Evolutionary conservation across 2,888 invertebrate species (phyloP), one percentile per base, ranked within the genome.

Genomic region (Sepioteuthis lessoniana): DNA sequence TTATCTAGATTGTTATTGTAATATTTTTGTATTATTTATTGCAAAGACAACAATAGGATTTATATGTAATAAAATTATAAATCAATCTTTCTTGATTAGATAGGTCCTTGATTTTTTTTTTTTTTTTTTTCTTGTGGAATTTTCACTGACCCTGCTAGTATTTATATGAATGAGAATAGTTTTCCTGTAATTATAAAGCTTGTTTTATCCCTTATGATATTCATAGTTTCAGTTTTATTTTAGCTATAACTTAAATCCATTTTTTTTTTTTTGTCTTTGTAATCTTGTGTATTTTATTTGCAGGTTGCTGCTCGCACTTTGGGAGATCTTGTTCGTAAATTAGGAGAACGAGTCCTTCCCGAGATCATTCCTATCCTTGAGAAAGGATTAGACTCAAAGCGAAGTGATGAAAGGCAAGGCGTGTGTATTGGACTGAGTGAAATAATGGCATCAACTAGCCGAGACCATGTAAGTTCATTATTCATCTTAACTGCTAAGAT

Each of bases 351-450:
- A 94, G 99, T 99, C 42, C 97, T 99, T 95, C 99, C 99, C 0
- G 99, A 99, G 97, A 99, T 99, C 94, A 99, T 99, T 97, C 99
- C 99, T 0, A 99, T 99, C 96, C 97, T 99, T 95, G 99, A 99
- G 97, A 98, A 98, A 95, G 99, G 99, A 1, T 97, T 99, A 95
- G 98, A 98, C 96, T 99, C 99, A 0, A 98, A 98, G 93, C 98
- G 98, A 95, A 98, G 99, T 0, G 99, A 99, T 97, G 99, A 99
- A 97, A 98, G 99, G 35, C 99, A 99, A 97, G 99, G 99, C 95
- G 99, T 99, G 21, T 99, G 99, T 97, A 99, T 99, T 97, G 99
- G 99, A 0, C 98, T 99, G 60, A 98, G 99, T 0, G 99, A 99
- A 98, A 99, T 99, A 96, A 99, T 99, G 98, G 98, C 98, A 13